Evolutionary conservation across 2,888 invertebrate species (phyloP), one percentile per base, ranked within the genome.

Genomic region (Myopa testacea): DNA sequence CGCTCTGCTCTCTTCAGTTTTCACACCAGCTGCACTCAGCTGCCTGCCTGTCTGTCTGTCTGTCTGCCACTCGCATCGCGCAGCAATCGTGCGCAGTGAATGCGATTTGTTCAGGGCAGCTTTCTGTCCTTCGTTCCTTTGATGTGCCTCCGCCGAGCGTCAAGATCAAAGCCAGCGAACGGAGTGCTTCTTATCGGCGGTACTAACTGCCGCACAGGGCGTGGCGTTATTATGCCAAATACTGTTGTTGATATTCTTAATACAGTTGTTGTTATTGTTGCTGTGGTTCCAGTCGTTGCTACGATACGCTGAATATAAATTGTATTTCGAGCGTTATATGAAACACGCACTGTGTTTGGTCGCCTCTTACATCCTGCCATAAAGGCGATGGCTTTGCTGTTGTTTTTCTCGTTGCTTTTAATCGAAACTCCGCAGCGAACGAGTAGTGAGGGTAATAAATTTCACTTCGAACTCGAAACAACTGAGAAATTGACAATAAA

Each of bases 381-480:
- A 26, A 62, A 62, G 4, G 26, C 6, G n/a, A n/a, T 6, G 10
- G 4, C n/a, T 14, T 65, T 12, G 14, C 38, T 37, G 16, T 65
- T 65, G 37, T 38, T 38, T 4, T 63, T 37, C 19, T 63, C n/a
- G 3, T 63, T 26, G 4, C 38, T 65, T 65, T 34, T 65, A 62
- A 3, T 5, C 5, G 1, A 62, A 62, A 10, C 0, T 62, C 7
- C 10, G 45, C 7, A 45, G 45, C 45, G 45, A 45, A 62, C 62
- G 12, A 26, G 0, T 0, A 62, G 16, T 19, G 62, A 14, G 4
- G 62, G 26, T 62, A 62, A 62, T 62, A 62, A 62, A 62, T 62
- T 62, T 62, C 62, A 62, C 62, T 62, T 62, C 62, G 26, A 62
- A 34, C 26, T 19, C 62, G 62, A 19, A 62, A 62, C 26, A 62